Percentiles rank a stretch among this genome's conserved stretches.
These are phyloP conservation scores for Calycopis cecrops DNA, from an alignment of 1,140 invertebrate species.

Conservation along the genomic window DNA sequence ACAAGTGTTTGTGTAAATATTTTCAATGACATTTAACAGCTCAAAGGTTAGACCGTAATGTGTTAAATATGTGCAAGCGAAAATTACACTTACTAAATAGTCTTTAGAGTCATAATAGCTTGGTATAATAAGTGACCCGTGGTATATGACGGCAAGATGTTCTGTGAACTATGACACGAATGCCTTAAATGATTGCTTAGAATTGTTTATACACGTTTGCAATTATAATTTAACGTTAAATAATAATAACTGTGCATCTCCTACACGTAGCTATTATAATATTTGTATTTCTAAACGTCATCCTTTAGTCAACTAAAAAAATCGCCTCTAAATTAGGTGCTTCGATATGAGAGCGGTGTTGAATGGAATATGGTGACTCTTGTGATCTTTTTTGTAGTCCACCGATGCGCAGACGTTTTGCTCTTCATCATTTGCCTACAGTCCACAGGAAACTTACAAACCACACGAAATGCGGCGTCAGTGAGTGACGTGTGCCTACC, in stretches of 20 bases:
- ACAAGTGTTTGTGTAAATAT: constrained; percentile 30
- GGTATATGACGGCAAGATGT: background rate
- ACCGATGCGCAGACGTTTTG: too few species aligned
- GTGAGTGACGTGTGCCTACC: too few species aligned
- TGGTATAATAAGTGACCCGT: background rate
- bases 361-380: too few species aligned
- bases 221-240: constrained; percentile 4
- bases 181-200: background rate
- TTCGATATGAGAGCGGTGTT: too few species aligned
- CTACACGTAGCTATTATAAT: too few species aligned
- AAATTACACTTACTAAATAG: background rate
- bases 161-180: constrained; percentile 8
- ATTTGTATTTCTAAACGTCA: too few species aligned
- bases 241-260: background rate
- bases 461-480: too few species aligned
- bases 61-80: background rate
- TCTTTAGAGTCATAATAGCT: background rate
- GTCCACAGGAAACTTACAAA: too few species aligned
- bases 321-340: too few species aligned
- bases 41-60: constrained; percentile 12
- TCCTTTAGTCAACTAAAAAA: too few species aligned
- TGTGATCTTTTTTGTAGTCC: too few species aligned
- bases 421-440: too few species aligned
- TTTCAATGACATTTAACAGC: constrained; percentile 20
- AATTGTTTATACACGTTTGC: constrained; percentile 4